Evolutionary conservation across 2,113 vertebrate genomes (phyloP), one percentile per base, ranked within the genome.

Genomic region (Sciurus niger): DNA sequence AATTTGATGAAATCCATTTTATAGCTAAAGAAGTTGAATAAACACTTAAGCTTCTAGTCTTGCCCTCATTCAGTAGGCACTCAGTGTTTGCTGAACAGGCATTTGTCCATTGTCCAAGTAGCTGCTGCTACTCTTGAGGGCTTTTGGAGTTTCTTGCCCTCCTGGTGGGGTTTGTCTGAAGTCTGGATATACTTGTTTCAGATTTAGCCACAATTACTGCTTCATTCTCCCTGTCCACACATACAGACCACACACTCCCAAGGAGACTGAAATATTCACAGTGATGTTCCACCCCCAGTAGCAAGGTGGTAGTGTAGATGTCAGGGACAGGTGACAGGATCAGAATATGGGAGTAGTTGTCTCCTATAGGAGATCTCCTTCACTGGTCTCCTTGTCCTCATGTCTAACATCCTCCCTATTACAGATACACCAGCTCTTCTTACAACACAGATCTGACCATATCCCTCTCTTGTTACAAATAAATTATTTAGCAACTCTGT

Each of bases 401-500:
- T 63, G 37, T 32, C 34, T 85, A 28, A 85, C 48, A 80, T 16
- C 68, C 82, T 89, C 25, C 63, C 53, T 28, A 68, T 53, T 89
- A 65, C 5, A 84, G 40, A 55, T 63, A 63, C 18, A 58, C 55
- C 43, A 88, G 60, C 3, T 63, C 24, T 90, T 86, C 58, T 78
- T 90, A 78, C 65, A 58, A 93, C 22, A 53, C 55, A 89, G n/a
- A 84, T 43, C 58, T 82, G 53, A 95, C 40, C 48, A 28, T 24
- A 14, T 51, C 48, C 40, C 25, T 72, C 48, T 53, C n/a, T 92
- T 83, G 70, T 8, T 67, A 32, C 43, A 85, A 86, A 90, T 46
- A 77, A 84, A 92, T 83, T 89, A 92, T 87, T 86, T 77, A 72
- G 18, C 70, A 94, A 95, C 34, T 72, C 46, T 43, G 25, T 48